Evolutionary conservation across 1,140 invertebrate species (phyloP).

Genomic region (Parapsyche elsis): DNA sequence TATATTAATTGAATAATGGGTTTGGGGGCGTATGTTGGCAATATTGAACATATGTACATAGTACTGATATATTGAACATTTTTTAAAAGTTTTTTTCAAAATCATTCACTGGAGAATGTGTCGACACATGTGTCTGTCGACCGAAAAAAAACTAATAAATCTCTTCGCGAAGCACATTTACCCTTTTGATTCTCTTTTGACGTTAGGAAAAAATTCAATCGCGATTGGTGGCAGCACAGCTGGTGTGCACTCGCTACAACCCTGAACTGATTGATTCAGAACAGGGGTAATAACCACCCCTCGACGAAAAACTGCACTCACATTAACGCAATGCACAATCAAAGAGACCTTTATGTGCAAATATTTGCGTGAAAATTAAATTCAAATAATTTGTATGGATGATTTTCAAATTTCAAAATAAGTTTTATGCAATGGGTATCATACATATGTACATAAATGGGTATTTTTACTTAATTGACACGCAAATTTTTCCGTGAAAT

Average conservation of each 20-base stretch:
- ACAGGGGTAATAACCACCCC: neutral
- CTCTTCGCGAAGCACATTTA: conserved; percentile 39
- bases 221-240: conserved; percentile 1
- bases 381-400: too few species aligned
- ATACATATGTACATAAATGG: neutral
- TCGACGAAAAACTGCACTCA: too few species aligned
- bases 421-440: too few species aligned
- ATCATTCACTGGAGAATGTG: neutral
- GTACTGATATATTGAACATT: neutral
- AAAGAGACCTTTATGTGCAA: too few species aligned
- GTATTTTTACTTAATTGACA: neutral
- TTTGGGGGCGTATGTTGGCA: too few species aligned
- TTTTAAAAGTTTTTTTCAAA: neutral
- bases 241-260: neutral
- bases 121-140: conserved; percentile 35
- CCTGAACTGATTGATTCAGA: neutral
- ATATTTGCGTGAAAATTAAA: too few species aligned
- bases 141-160: conserved; percentile 44
- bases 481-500: neutral
- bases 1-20: too few species aligned
- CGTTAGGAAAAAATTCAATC: conserved; percentile 33
- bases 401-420: too few species aligned
- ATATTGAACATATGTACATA: too few species aligned
- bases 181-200: conserved; percentile 31
- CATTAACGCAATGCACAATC: too few species aligned